phyloP scores from a whole-genome alignment of 2,113 vertebrate genomes.

The Myotis yumanensis region DNA sequence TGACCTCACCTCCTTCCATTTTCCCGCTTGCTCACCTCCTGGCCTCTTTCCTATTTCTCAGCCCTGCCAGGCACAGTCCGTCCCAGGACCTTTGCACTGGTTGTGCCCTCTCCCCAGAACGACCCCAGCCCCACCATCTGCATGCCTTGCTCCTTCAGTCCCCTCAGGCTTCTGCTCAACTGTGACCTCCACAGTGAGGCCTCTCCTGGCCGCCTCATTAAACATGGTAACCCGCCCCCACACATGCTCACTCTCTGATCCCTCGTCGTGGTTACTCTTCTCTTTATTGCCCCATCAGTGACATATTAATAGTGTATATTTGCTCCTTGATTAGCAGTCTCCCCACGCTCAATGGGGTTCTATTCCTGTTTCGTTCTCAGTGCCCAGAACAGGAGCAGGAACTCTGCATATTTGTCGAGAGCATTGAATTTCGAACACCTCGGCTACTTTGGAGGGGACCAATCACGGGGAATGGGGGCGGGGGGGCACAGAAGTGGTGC shows the following conservation, averaged over 20 bases:
- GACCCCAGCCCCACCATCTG: fast-evolving
- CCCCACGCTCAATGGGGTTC: neutral
- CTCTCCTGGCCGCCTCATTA: neutral
- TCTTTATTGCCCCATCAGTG: neutral
- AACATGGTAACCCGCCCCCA: neutral
- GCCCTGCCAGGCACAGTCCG: neutral
- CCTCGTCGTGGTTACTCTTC: neutral
- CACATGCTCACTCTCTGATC: neutral
- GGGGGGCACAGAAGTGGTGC: neutral
- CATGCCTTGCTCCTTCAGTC: neutral
- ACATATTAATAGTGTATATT: neutral
- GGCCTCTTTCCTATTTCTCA: neutral
- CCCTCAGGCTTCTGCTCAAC: neutral
- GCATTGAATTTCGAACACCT: neutral
- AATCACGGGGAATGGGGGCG: fast-evolving
- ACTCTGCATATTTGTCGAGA: neutral
- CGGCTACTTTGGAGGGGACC: neutral
- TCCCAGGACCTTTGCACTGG: neutral
- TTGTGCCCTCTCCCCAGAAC: neutral
- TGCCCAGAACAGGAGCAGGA: neutral
- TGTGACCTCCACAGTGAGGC: neutral
- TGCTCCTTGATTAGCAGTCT: neutral
- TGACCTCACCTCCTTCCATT: neutral
- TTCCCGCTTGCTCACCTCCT: neutral
- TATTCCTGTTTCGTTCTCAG: neutral